phyloP scores from a whole-genome alignment of 92 coral and sea anemone species.

The Epizoanthus ramosus region DNA sequence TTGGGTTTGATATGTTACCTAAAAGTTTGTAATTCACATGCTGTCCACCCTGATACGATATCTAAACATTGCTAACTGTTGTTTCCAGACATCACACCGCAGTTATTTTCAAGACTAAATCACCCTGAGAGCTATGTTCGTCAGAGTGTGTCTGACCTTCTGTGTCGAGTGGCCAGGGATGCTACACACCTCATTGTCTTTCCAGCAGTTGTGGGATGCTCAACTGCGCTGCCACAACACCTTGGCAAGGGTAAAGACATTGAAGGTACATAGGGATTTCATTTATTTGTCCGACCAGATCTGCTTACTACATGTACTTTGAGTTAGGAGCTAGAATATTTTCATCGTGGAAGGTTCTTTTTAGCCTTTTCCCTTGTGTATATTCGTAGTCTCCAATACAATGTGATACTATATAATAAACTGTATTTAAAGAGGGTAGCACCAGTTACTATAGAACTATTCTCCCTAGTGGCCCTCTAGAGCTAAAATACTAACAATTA shows the following conservation, averaged over 20 bases:
- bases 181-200: constrained; percentile 96
- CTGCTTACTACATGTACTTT: too few species aligned
- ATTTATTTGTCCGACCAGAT: too few species aligned
- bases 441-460: too few species aligned
- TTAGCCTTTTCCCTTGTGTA: too few species aligned
- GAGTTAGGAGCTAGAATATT: too few species aligned
- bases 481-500: too few species aligned
- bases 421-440: too few species aligned
- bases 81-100: constrained; percentile 89
- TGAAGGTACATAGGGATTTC: constrained; percentile 45
- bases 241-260: constrained; percentile 67
- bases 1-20: too few species aligned
- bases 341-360: too few species aligned
- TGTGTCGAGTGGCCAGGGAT: constrained; percentile 94
- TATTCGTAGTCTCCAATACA: too few species aligned
- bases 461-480: too few species aligned
- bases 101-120: constrained; percentile 93
- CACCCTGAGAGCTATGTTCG: constrained; percentile 97
- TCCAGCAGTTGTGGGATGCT: constrained; percentile 95
- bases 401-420: too few species aligned
- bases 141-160: constrained; percentile 92
- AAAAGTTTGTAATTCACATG: background rate
- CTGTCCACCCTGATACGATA: background rate
- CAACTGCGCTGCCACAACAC: constrained; percentile 76
- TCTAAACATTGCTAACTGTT: background rate